These are phyloP conservation scores for Drosophila emarginata DNA, from an alignment of 2,888 invertebrate genomes.

Conservation along the genomic window DNA sequence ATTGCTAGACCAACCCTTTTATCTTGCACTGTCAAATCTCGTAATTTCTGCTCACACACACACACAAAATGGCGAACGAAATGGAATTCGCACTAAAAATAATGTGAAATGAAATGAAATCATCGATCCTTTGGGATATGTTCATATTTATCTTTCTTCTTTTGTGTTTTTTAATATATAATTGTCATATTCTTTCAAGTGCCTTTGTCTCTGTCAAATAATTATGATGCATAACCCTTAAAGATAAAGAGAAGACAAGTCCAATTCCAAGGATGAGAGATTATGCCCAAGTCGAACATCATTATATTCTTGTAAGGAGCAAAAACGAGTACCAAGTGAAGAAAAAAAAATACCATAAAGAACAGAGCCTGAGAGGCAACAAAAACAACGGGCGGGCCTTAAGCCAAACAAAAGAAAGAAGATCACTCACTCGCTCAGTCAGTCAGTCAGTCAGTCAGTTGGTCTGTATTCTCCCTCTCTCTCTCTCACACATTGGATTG, in stretches of 20 bases:
- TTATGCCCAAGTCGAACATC: slow-evolving; percentile 61
- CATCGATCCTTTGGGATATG: slow-evolving; percentile 2
- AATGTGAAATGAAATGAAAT: slow-evolving; percentile 1
- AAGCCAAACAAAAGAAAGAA: slow-evolving; percentile 57
- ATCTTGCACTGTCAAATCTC: slow-evolving; percentile 4
- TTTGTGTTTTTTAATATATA: slow-evolving; percentile 5
- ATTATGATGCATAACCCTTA: slow-evolving; percentile 66
- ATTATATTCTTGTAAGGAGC: slow-evolving; percentile 63
- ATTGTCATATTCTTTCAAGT: slow-evolving; percentile 37
- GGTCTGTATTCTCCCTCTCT: neutral
- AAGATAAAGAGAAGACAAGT: slow-evolving; percentile 47
- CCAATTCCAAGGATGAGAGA: slow-evolving; percentile 40
- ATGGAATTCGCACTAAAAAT: slow-evolving; percentile 3
- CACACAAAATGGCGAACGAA: slow-evolving; percentile 10
- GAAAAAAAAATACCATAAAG: slow-evolving; percentile 27
- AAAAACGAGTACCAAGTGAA: slow-evolving; percentile 10
- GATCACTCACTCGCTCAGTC: neutral
- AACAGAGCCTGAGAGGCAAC: slow-evolving; percentile 53
- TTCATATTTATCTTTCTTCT: neutral
- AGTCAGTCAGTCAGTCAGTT: slow-evolving; percentile 22
- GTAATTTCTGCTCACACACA: slow-evolving; percentile 13
- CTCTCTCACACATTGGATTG: too few species aligned
- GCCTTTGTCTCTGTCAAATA: slow-evolving; percentile 51
- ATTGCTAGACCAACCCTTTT: neutral
- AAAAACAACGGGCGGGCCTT: slow-evolving; percentile 42